Percentiles rank a stretch among this genome's conserved stretches.
Conservation (phyloP, 1,140 invertebrate genomes). For the Drosophila subobscura region DNA sequence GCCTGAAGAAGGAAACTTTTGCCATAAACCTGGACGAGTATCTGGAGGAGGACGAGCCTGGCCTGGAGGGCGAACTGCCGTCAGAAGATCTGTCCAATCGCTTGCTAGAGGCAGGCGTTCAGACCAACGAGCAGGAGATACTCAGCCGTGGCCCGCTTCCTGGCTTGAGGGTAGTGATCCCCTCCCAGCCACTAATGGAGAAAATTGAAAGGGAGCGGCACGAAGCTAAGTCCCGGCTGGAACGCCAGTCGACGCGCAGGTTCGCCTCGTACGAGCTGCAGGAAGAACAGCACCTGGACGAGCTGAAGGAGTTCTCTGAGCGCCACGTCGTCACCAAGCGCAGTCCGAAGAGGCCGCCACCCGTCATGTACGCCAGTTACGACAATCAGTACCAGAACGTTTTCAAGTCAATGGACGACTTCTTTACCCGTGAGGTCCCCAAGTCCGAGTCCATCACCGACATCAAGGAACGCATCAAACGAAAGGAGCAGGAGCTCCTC, state of each 20-base stretch:
- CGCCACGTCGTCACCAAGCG: slow-evolving; percentile 61
- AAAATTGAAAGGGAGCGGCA: slow-evolving; percentile 42
- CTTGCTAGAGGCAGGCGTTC: slow-evolving; percentile 52
- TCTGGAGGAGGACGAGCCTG: neutral
- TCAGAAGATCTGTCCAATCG: neutral
- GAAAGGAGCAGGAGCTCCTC: slow-evolving; percentile 70
- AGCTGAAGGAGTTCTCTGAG: slow-evolving; percentile 68
- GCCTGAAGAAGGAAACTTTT: slow-evolving; percentile 10
- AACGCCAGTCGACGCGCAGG: slow-evolving; percentile 42
- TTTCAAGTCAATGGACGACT: slow-evolving; percentile 74
- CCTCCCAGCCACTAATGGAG: slow-evolving; percentile 45
- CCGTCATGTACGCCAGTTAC: slow-evolving; percentile 20
- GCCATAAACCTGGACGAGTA: neutral
- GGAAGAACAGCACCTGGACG: slow-evolving; percentile 67
- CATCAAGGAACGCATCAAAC: slow-evolving; percentile 67
- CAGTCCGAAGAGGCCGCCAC: slow-evolving; percentile 40
- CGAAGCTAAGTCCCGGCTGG: slow-evolving; percentile 24
- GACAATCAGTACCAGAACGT: slow-evolving; percentile 51
- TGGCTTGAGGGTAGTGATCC: slow-evolving; percentile 56
- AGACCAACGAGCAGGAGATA: slow-evolving; percentile 74
- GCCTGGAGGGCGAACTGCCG: neutral
- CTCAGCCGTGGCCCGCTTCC: slow-evolving; percentile 58
- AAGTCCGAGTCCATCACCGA: slow-evolving; percentile 66
- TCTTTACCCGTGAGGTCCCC: slow-evolving; percentile 59
- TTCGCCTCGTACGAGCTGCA: slow-evolving; percentile 56